Evolutionary conservation across 2,113 vertebrate genomes (phyloP), one percentile per base, ranked within the genome.

Genomic region (Fregata magnificens): DNA sequence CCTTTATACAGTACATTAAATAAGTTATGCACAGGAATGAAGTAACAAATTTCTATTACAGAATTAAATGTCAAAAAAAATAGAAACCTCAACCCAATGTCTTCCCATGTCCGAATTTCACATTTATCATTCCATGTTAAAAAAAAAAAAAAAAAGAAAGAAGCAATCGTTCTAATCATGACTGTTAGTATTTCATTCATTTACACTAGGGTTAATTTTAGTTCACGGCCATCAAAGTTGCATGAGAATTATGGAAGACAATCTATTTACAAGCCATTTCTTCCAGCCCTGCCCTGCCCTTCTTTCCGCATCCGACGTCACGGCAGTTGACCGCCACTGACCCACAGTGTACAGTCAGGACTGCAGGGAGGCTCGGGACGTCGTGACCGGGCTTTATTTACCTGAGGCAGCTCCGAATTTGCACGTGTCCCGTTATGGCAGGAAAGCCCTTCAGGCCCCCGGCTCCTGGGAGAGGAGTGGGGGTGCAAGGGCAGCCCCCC

Each of bases 1-100:
- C 96, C 92, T 98, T 98, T 98, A 98, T 98, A 98, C 97, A 98
- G 97, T 96, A 98, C 97, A 98, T 98, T 98, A 98, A 98, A 98
- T 98, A 98, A 98, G 97, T 98, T 98, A 98, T 98, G 96, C 97
- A 97, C 92, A 90, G 97, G 97, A 98, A 97, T 98, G 98, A 97
- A 97, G 97, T 98, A 98, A 98, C 97, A 97, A 98, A 93, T 97
- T 95, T 94, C 97, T 98, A 98, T 95, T 96, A 91, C 94, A 95
- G 95, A 98, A 97, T 97, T 96, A 98, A 98, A 97, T 93, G 97
- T 95, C 88, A 83, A 94, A 97, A 95, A 82, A 95, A 84, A 96
- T 44, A 97, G 91, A 98, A 97, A 97, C 82, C 96, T 95, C 92
- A 96, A 84, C 80, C 92, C 77, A 87, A 42, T 1, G 62, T 95